A percentile compares a stretch with the other conserved stretches of the same genome.
Evolutionary conservation across 2,888 invertebrate genomes (phyloP).

Genomic region (Temnothorax rugatulus): DNA sequence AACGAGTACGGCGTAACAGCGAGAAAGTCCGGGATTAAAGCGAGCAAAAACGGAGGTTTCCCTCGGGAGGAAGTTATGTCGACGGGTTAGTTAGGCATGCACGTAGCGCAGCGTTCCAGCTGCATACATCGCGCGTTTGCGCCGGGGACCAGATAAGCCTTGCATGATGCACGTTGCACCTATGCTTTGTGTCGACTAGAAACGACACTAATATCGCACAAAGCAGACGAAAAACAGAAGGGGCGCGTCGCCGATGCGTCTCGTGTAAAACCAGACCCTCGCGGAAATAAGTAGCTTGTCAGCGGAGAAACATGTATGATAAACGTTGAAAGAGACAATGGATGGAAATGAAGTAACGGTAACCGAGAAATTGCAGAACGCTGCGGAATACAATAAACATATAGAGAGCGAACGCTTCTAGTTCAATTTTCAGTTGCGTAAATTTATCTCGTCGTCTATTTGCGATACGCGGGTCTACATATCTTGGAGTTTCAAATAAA

Average conservation of each 20-base stretch:
- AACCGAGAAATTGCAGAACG: constrained; percentile 1
- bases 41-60: constrained; percentile 29
- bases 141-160: constrained; percentile 50
- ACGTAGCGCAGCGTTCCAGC: constrained; percentile 44
- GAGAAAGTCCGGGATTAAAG: constrained; percentile 17
- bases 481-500: constrained; percentile 14
- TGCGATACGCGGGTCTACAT: background rate
- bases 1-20: background rate
- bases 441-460: constrained; percentile 12
- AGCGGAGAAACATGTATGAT: background rate
- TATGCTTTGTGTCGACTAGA: constrained; percentile 48
- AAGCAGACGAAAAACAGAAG: background rate
- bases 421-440: constrained; percentile 3
- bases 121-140: constrained; percentile 51
- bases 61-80: constrained; percentile 47
- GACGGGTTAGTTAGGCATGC: constrained; percentile 54
- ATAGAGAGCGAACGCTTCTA: background rate
- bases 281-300: constrained; percentile 19
- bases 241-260: background rate
- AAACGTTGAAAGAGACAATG: constrained; percentile 28
- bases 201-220: constrained; percentile 27
- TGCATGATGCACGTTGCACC: constrained; percentile 35
- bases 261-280: constrained; percentile 13
- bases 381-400: background rate
- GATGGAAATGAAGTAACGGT: constrained; percentile 23